Percentiles rank a stretch among this genome's conserved stretches.
phyloP scores from a whole-genome alignment of 2,113 vertebrate species.

The Urocynchramus pylzowi region DNA sequence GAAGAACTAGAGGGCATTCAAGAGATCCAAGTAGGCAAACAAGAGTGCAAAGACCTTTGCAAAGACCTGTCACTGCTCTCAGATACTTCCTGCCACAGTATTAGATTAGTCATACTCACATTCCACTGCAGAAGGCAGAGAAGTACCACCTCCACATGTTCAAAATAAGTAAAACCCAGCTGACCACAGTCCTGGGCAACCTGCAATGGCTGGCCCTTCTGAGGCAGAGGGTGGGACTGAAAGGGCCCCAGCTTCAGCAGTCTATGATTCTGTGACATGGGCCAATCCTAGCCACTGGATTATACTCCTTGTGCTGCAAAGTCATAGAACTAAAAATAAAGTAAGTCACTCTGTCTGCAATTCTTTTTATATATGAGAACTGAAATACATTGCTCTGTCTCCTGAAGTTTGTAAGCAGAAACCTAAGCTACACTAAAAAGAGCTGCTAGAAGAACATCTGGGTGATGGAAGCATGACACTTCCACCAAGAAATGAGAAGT shows the following conservation, averaged over 20 bases:
- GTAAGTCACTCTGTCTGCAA: neutral
- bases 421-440: neutral
- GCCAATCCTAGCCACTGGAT: neutral
- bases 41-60: neutral
- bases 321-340: neutral
- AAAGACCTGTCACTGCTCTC: neutral
- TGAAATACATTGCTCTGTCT: neutral
- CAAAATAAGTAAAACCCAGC: neutral
- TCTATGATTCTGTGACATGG: neutral
- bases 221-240: neutral
- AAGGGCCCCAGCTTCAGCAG: neutral
- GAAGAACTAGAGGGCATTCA: neutral
- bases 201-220: neutral
- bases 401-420: neutral
- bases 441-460: neutral
- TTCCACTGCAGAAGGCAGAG: neutral
- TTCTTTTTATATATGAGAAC: neutral
- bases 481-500: neutral
- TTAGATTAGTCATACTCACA: neutral
- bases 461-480: neutral
- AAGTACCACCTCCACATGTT: neutral
- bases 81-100: neutral
- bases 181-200: neutral
- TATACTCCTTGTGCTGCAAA: neutral
- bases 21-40: neutral